Base-by-base conservation (phyloP, 2,888 invertebrate species). In the Atrina japonica region DNA sequence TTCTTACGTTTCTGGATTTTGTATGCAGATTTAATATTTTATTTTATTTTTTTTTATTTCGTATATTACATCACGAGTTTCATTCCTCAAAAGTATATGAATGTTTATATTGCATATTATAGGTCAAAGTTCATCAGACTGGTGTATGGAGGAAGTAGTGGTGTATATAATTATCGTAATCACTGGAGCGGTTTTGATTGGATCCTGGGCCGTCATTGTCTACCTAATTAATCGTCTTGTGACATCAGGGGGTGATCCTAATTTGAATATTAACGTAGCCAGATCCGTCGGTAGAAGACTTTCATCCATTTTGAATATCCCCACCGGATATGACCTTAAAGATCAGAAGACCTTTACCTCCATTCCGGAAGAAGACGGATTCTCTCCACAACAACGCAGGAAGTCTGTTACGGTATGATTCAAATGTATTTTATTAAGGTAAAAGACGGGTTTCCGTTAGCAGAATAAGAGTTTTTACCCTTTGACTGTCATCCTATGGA, bases 321-420 rank as follows among this genome's bases (percentile, higher is more conserved):
- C 78, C 0, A 56, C 72, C 1, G 77, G 78, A 0, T 81, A 81
- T 64, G 61, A 76, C 60, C 25, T 81, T 16, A 71, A 55, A 14
- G 70, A 75, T 27, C 58, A 52, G 2, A 69, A 64, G 18, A 63
- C 55, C 65, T 71, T 71, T 61, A 69, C 66, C 18, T 47, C 49
- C 18, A 66, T 67, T 18, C 75, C 74, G 11, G 64, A 50, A 35
- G 71, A 64, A 3, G 59, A 63, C 18, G 74, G 76, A 1, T 35
- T 47, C n/a, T 63, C 76, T 9, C 66, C 76, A 9, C 71, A 69
- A 16, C 72, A 56, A 53, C 45, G 70, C 0, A 70, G 78, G 25
- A 77, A 81, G 45, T 78, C 78, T 7, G 80, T 81, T 30, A 77
- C 76, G 41, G 78, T 81, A 75, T 74, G 80, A 35, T n/a, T n/a